Conservation (phyloP, 2,113 vertebrate species). For the Cisticola juncidis region DNA sequence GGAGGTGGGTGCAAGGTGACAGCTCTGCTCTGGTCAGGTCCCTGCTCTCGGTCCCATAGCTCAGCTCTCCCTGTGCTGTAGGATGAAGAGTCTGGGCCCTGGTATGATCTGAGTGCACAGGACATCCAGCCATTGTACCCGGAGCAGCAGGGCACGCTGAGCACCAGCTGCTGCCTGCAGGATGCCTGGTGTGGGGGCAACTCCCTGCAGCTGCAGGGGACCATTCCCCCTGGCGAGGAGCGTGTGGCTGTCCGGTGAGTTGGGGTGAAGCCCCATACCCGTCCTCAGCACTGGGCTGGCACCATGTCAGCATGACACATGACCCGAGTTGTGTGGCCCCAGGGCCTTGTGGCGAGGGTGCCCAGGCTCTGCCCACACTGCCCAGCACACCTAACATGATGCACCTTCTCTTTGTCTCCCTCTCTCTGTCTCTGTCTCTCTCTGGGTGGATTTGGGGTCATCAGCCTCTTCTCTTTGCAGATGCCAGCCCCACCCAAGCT, state of each 20-base stretch:
- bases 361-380: not conserved
- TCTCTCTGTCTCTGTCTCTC: slow-evolving; percentile 30
- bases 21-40: not conserved
- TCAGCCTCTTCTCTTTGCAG: slow-evolving; percentile 89
- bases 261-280: not conserved
- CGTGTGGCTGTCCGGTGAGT: slow-evolving; percentile 78
- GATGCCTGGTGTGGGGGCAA: slow-evolving; percentile 88
- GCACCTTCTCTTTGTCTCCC: slow-evolving; percentile 1
- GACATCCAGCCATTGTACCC: slow-evolving; percentile 86
- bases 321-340: not conserved
- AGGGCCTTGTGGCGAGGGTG: not conserved
- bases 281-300: not conserved
- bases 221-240: slow-evolving; percentile 62
- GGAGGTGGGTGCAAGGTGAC: slow-evolving; percentile 63
- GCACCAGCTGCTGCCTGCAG: slow-evolving; percentile 76
- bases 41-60: fast-evolving
- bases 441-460: slow-evolving; percentile 60
- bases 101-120: slow-evolving; percentile 88
- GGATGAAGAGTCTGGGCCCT: slow-evolving; percentile 77
- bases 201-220: slow-evolving; percentile 84
- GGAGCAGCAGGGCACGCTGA: slow-evolving; percentile 66
- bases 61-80: slow-evolving; percentile 9
- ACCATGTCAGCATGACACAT: not conserved
- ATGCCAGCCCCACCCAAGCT: slow-evolving; percentile 72
- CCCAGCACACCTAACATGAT: not conserved